Base-by-base conservation (phyloP, 2,113 vertebrate genomes). In the Copsychus sechellarum region DNA sequence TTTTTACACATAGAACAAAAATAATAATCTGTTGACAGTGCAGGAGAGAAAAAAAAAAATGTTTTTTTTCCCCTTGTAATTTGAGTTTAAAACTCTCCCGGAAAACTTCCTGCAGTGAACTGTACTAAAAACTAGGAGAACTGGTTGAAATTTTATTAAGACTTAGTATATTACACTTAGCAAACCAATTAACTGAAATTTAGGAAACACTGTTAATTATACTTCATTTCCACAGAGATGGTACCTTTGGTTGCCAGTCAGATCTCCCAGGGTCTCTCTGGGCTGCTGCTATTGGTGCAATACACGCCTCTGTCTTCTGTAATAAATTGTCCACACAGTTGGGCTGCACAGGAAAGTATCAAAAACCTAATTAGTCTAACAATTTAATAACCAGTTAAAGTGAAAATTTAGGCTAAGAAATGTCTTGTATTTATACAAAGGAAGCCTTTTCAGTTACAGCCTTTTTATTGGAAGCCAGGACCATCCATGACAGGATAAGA, bases 191-290 rank as follows among this genome's bases (percentile, higher is more conserved):
- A 56, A 31, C 0, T 29, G 54, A 42, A 53, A 40, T 26, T 17
- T n/a, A 67, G 79, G 51, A 60, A 66, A 29, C 15, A 8, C 5
- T 69, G 12, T 13, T 69, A 12, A 12, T 79, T 50, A 11, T 15
- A 34, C 15, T 42, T 73, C 15, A 26, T 1, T 43, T 88, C 20
- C 79, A 83, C 26, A 84, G 38, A 62, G 73, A 48, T 9, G 6
- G 40, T 97, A 98, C 97, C 97, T 96, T 95, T 38, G 62, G 53
- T 6, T 82, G 90, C 54, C 74, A 82, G 43, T 43, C 51, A 65
- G 45, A 40, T 53, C 48, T 43, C 77, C 69, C 61, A 9, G 67
- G 47, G 42, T 42, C 54, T 87, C 61, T 84, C 9, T 66, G 79
- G 60, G 92, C 76, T 36, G 3, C 80, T 48, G 83, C 56, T 84